These are phyloP conservation scores for Chamaea fasciata DNA, from an alignment of 2,113 vertebrate genomes.

Conservation along the genomic window DNA sequence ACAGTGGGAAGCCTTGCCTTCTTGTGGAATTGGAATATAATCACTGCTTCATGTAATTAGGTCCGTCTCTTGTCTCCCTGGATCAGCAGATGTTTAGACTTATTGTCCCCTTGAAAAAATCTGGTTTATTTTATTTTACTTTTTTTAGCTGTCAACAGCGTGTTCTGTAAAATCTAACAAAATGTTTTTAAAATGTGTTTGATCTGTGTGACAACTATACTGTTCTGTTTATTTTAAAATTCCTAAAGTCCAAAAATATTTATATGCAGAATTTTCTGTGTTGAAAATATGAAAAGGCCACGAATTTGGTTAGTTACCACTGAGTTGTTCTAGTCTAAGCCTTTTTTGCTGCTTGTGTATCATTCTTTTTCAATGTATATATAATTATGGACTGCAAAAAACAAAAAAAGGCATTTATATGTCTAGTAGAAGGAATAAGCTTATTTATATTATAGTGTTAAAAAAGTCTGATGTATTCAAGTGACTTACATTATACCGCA, in stretches of 20 bases:
- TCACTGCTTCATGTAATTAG: background rate
- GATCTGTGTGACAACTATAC: constrained; percentile 49
- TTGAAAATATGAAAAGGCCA: constrained; percentile 45
- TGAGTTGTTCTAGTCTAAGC: constrained; percentile 70
- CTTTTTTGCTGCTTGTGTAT: constrained; percentile 69
- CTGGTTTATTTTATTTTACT: constrained; percentile 22
- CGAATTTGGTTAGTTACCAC: constrained; percentile 65
- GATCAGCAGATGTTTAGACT: constrained; percentile 26
- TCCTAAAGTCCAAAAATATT: constrained; percentile 64
- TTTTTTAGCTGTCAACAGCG: constrained; percentile 2
- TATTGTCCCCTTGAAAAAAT: background rate
- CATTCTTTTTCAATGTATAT: constrained; percentile 65
- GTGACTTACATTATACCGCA: constrained; percentile 66
- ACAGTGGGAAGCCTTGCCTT: background rate
- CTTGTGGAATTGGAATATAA: background rate
- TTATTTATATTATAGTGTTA: constrained; percentile 72
- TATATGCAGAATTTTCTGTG: constrained; percentile 57
- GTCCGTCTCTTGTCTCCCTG: background rate
- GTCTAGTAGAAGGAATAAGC: constrained; percentile 72
- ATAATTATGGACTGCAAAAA: constrained; percentile 66
- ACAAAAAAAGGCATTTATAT: constrained; percentile 58
- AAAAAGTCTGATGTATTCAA: constrained; percentile 56
- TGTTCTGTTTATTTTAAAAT: constrained; percentile 57
- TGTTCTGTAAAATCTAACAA: constrained; percentile 39
- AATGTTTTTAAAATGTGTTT: constrained; percentile 49